Evolutionary conservation across 2,888 invertebrate genomes (phyloP), one percentile per base, ranked within the genome.

Genomic region (Drosophila vallismaia): DNA sequence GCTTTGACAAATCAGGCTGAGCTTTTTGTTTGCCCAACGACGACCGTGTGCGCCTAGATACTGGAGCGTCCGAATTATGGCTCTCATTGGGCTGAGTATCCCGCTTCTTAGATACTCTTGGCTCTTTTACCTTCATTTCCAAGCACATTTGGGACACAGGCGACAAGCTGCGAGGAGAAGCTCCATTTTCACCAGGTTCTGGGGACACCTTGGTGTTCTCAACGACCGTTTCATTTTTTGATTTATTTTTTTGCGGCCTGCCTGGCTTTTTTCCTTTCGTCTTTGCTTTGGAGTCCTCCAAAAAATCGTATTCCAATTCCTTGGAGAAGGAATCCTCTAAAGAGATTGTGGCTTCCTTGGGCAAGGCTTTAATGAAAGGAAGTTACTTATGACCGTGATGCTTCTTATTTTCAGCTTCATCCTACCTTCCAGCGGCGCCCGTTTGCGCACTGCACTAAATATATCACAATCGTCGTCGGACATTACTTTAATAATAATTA

Each of bases 381-480:
- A 26, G 28, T 1, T 6, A 26, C n/a, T 9, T 3, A 1, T 7
- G 14, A 12, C 4, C 1, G 4, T 0, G n/a, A 2, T 36, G n/a
- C 36, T 12, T 6, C n/a, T 7, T 40, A 0, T 14, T 14, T 40
- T n/a, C 1, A n/a, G 4, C 38, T 1, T 2, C 14, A 28, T 26
- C 66, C 58, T 55, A 82, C 81, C 68, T 33, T 46, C 45, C 1
- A 4, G 33, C 0, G 49, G 50, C 12, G 26, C 29, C 14, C 50
- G 60, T 9, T 36, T 69, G 4, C 45, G 33, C 3, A 58, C 69
- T 9, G 76, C 46, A 9, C 71, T 76, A 9, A 82, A 86, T 46
- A 82, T 76, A 55, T 82, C 81, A 45, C 50, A 77, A 12, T 81
- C 81, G 44, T 82, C 81, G 53, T 82, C 81, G 0, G 81, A 82